Conservation (phyloP, 2,888 invertebrate genomes). For the Lasioglossum calceatum region DNA sequence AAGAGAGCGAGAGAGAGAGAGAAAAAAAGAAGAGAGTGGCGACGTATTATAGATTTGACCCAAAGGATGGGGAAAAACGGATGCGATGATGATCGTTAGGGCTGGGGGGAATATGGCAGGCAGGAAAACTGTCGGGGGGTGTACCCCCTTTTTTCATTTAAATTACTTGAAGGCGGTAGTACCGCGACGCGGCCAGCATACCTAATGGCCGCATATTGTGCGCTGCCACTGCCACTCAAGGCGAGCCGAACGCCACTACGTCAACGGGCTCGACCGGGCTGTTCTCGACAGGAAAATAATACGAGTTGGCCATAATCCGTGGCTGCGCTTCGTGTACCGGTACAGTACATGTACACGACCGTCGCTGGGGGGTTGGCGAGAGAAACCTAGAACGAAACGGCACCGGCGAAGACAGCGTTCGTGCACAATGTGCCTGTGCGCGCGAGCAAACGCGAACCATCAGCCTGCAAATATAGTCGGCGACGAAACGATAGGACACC, state of each 20-base stretch:
- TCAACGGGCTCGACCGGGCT: slow-evolving; percentile 56
- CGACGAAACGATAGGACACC: not conserved
- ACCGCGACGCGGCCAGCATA: slow-evolving; percentile 59
- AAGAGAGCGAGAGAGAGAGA: not conserved
- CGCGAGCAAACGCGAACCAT: not conserved
- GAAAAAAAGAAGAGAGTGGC: not conserved
- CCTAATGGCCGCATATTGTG: slow-evolving; percentile 68
- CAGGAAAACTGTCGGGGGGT: slow-evolving; percentile 50
- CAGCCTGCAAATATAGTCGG: not conserved
- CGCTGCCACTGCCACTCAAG: slow-evolving; percentile 70
- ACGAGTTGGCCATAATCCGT: slow-evolving; percentile 63
- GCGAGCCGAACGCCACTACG: slow-evolving; percentile 58
- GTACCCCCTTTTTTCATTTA: slow-evolving; percentile 64
- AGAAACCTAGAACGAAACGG: slow-evolving; percentile 2
- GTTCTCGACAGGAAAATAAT: slow-evolving; percentile 71
- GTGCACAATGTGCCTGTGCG: not conserved
- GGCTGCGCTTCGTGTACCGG: slow-evolving; percentile 44
- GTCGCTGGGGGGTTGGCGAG: not conserved
- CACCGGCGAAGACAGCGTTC: not conserved
- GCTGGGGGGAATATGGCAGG: slow-evolving; percentile 19
- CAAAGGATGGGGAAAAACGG: slow-evolving; percentile 38
- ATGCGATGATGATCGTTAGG: slow-evolving; percentile 51
- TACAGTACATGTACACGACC: slow-evolving; percentile 5
- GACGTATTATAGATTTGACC: slow-evolving; percentile 25
- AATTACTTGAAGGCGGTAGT: slow-evolving; percentile 65